phyloP scores from a whole-genome alignment of 2,797 vertebrate species.

The Microhierax caerulescens region DNA sequence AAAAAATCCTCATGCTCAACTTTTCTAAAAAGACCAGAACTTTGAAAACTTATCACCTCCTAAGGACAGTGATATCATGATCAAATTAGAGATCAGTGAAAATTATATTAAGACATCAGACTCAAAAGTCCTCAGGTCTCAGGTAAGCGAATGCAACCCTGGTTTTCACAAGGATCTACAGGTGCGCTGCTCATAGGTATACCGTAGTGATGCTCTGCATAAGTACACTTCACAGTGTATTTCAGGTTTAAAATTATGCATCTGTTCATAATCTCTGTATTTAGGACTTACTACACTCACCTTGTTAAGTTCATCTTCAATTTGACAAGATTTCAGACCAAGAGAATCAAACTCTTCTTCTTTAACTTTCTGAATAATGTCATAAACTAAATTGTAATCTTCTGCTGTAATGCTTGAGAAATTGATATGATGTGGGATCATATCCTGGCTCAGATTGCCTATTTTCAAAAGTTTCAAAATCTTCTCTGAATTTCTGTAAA shows the following conservation, averaged over 20 bases:
- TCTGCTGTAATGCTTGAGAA: conserved; percentile 82
- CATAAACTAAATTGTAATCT: conserved; percentile 88
- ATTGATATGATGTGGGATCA: conserved; percentile 91
- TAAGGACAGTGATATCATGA: not conserved
- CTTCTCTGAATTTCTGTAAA: conserved; percentile 86
- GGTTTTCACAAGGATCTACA: not conserved
- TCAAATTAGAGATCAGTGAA: not conserved
- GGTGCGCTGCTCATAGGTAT: rapidly evolving
- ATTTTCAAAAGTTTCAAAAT: conserved; percentile 82
- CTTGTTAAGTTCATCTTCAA: conserved; percentile 92
- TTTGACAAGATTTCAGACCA: conserved; percentile 85
- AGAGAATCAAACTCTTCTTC: conserved; percentile 82
- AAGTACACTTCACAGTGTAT: not conserved
- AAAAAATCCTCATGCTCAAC: not conserved
- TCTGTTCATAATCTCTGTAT: not conserved
- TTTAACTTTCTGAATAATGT: conserved; percentile 80
- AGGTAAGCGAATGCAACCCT: not conserved
- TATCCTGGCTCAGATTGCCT: conserved; percentile 77
- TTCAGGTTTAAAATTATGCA: not conserved
- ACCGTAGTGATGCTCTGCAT: not conserved
- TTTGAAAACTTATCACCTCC: not conserved
- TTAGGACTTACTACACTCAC: conserved; percentile 68
- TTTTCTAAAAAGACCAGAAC: not conserved
- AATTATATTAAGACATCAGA: not conserved
- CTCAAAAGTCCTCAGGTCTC: not conserved